Conservation (phyloP, 2,797 vertebrate species). For the Chelmon rostratus region DNA sequence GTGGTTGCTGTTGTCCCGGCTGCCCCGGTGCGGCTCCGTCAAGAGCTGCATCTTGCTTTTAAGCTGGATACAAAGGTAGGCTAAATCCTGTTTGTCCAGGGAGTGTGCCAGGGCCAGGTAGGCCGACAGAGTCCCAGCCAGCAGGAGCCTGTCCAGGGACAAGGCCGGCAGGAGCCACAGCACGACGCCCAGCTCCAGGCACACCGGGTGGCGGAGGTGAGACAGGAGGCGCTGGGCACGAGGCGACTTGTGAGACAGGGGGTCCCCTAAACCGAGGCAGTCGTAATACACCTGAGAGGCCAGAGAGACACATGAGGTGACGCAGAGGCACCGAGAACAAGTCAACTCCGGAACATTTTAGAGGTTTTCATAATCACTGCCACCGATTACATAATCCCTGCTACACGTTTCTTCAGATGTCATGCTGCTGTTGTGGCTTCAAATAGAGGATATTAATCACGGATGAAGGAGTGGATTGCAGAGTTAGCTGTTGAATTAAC, state of each 20-base stretch:
- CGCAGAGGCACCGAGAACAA: not conserved
- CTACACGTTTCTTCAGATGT: not conserved
- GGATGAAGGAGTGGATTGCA: not conserved
- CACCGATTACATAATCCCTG: not conserved
- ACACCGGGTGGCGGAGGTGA: conserved; percentile 93
- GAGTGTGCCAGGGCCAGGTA: conserved; percentile 90
- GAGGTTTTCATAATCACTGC: conserved; percentile 14
- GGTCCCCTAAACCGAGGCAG: conserved; percentile 89
- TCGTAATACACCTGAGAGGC: conserved; percentile 90
- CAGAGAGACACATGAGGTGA: not conserved
- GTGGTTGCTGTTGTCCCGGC: conserved; percentile 23
- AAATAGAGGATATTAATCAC: conserved; percentile 9
- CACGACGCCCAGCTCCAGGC: conserved; percentile 89
- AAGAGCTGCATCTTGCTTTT: conserved; percentile 88
- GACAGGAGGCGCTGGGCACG: conserved; percentile 87
- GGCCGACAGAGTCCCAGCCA: conserved; percentile 86
- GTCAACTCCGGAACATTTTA: not conserved
- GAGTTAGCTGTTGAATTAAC: not conserved
- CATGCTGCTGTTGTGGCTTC: not conserved
- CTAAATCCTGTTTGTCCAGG: conserved; percentile 91
- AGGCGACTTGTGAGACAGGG: conserved; percentile 87
- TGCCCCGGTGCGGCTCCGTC: conserved; percentile 61
- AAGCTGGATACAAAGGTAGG: conserved; percentile 88
- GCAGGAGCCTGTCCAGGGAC: conserved; percentile 90
- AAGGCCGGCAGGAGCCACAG: conserved; percentile 92